phyloP scores from a whole-genome alignment of 2,888 invertebrate genomes.

The Melieria omissa region DNA sequence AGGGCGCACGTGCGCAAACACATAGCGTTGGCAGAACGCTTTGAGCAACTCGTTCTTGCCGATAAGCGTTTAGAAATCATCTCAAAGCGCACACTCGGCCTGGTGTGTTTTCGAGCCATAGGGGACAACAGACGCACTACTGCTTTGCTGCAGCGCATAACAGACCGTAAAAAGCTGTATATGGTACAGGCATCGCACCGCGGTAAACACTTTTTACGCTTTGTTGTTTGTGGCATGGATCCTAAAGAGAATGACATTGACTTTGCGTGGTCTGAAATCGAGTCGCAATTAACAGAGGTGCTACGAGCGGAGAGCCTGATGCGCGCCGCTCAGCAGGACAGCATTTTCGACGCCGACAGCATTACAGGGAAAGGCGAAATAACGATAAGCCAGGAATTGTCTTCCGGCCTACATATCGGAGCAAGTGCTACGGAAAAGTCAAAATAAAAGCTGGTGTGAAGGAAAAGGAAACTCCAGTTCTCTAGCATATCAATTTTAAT shows the following conservation, averaged over 20 bases:
- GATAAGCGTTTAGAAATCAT: slow-evolving; percentile 85
- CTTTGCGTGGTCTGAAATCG: slow-evolving; percentile 78
- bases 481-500: too few species aligned
- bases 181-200: slow-evolving; percentile 81
- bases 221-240: slow-evolving; percentile 82
- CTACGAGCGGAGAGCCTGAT: slow-evolving; percentile 33
- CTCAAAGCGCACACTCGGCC: slow-evolving; percentile 78
- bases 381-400: slow-evolving; percentile 50
- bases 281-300: slow-evolving; percentile 69
- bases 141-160: slow-evolving; percentile 77
- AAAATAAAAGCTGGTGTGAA: slow-evolving; percentile 42
- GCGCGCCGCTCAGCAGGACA: neutral
- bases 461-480: too few species aligned
- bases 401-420: slow-evolving; percentile 43
- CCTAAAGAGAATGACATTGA: slow-evolving; percentile 78
- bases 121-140: slow-evolving; percentile 78
- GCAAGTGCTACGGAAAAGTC: slow-evolving; percentile 46
- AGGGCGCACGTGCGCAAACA: slow-evolving; percentile 82
- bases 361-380: slow-evolving; percentile 34
- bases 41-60: slow-evolving; percentile 76
- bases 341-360: neutral
- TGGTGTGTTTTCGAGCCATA: slow-evolving; percentile 91
- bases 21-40: slow-evolving; percentile 79
- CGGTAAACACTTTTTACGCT: slow-evolving; percentile 78
- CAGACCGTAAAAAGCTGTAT: slow-evolving; percentile 81